Conservation (phyloP, 2,113 vertebrate species). For the Balaenoptera acutorostrata region DNA sequence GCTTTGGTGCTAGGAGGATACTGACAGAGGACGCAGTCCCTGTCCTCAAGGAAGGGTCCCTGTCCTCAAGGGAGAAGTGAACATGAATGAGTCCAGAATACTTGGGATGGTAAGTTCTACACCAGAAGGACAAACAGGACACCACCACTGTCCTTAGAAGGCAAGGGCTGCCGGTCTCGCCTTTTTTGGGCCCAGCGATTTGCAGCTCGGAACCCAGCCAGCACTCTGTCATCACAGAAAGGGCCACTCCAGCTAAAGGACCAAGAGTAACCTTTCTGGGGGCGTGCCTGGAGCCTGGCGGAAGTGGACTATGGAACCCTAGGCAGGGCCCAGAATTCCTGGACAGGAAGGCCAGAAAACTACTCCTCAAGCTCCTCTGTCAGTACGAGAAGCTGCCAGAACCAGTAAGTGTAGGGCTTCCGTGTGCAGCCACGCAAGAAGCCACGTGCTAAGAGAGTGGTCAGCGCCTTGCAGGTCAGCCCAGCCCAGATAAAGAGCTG, state of each 20-base stretch:
- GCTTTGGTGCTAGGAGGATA: background rate
- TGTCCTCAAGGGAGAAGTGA: background rate
- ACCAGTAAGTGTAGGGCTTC: background rate
- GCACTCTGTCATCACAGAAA: background rate
- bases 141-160: background rate
- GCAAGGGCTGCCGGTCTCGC: background rate
- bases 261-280: slow-evolving; percentile 25
- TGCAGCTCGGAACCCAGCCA: background rate
- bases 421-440: background rate
- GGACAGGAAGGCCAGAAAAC: background rate
- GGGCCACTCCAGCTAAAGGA: background rate
- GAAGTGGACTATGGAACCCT: background rate
- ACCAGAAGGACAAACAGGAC: background rate
- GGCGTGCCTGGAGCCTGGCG: background rate
- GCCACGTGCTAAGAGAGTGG: slow-evolving; percentile 28
- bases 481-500: slow-evolving; percentile 29
- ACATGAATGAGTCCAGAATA: rapidly evolving
- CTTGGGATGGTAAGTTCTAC: background rate
- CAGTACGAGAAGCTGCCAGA: background rate
- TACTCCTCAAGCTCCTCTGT: background rate
- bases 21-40: background rate
- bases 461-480: slow-evolving; percentile 29
- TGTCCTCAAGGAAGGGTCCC: background rate
- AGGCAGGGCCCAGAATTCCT: background rate
- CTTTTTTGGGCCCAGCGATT: background rate